These are phyloP conservation scores for Alosa alosa DNA, from an alignment of 2,113 vertebrate species.

Conservation along the genomic window DNA sequence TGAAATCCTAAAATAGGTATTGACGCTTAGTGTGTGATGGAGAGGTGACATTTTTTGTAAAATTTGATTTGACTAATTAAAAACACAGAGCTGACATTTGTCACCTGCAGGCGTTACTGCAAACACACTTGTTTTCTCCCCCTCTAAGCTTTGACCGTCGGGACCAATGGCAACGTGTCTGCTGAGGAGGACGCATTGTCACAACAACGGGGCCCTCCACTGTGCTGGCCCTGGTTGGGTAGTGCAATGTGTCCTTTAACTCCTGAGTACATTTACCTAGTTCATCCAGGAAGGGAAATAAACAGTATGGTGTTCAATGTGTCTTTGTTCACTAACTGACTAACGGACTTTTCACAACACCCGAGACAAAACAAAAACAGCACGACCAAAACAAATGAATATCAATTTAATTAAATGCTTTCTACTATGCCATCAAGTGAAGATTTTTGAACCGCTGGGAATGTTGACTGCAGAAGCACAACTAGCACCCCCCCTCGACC, in stretches of 20 bases:
- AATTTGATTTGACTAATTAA: neutral
- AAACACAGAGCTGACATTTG: conserved; percentile 2
- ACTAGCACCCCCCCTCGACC: too few relatives aligned
- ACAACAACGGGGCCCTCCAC: neutral
- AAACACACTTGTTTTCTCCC: neutral
- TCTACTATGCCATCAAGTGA: too few relatives aligned
- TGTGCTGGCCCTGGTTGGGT: too few relatives aligned
- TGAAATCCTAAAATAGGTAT: neutral
- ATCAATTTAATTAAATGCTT: too few relatives aligned
- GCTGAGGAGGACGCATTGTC: neutral
- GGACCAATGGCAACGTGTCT: neutral
- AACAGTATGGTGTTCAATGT: neutral
- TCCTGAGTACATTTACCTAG: neutral
- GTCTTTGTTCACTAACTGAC: too few relatives aligned
- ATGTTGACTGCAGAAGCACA: too few relatives aligned
- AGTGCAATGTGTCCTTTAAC: neutral
- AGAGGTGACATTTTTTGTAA: neutral
- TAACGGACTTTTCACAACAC: too few relatives aligned
- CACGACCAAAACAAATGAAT: too few relatives aligned
- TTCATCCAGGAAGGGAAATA: neutral
- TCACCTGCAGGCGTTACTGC: neutral
- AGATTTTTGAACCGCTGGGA: too few relatives aligned
- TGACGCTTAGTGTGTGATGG: neutral
- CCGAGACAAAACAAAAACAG: too few relatives aligned
- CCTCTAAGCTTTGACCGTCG: neutral